Percentiles rank a stretch among this genome's conserved stretches.
Conservation (phyloP, 2,888 invertebrate species). For the Empis stercorea region DNA sequence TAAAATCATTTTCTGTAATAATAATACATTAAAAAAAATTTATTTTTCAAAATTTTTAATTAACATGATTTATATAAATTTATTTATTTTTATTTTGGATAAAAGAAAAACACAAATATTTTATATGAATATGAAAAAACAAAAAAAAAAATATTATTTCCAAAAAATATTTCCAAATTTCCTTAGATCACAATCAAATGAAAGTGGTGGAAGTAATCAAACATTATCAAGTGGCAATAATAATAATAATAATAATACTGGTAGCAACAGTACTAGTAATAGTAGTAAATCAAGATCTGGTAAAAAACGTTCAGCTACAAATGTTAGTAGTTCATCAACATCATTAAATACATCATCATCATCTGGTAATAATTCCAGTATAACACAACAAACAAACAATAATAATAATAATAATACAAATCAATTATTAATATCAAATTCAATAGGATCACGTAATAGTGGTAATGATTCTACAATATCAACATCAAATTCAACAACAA, state of each 20-base stretch:
- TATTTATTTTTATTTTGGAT: background rate
- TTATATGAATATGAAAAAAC: background rate
- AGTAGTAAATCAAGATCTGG: conserved; percentile 26
- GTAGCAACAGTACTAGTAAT: background rate
- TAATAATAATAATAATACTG: background rate
- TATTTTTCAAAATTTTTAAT: no score
- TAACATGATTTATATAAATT: no score
- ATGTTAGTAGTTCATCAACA: conserved; percentile 13
- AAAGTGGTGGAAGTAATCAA: background rate
- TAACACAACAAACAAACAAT: background rate
- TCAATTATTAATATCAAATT: no score
- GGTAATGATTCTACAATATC: background rate
- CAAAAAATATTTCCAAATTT: no score
- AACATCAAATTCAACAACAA: background rate
- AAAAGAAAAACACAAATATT: background rate
- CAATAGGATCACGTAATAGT: no score
- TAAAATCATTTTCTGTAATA: no score
- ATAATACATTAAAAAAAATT: no score
- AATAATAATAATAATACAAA: no score
- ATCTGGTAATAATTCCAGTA: background rate
- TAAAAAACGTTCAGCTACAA: conserved; percentile 31
- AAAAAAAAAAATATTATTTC: no score
- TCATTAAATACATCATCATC: conserved; percentile 11
- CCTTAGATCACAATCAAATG: conserved; percentile 17
- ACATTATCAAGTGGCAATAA: background rate